A percentile compares a stretch with the other conserved stretches of the same genome.
These are phyloP conservation scores for Rotaria macrura DNA, from an alignment of 2,888 invertebrate species.

Conservation along the genomic window DNA sequence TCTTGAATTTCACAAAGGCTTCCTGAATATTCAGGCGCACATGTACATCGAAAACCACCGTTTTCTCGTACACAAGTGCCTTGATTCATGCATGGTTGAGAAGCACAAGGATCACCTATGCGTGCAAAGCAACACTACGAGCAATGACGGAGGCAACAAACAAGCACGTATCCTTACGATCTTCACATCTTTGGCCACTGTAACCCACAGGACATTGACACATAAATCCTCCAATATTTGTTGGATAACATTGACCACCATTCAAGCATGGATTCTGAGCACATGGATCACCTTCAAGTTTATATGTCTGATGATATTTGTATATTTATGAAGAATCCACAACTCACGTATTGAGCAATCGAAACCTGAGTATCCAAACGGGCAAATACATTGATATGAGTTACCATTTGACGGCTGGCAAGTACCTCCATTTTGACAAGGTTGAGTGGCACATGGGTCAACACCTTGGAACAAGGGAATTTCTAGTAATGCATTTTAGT, in stretches of 20 bases:
- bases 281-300: slow-evolving; percentile 22
- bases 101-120: slow-evolving; percentile 21
- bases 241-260: slow-evolving; percentile 26
- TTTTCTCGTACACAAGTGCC: slow-evolving; percentile 10
- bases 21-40: slow-evolving; percentile 34
- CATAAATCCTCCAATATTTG: background rate
- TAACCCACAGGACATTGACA: background rate
- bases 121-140: no score
- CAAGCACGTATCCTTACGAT: background rate
- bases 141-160: background rate
- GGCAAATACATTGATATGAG: slow-evolving; percentile 16
- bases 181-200: slow-evolving; percentile 21
- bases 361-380: background rate
- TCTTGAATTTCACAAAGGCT: slow-evolving; percentile 33
- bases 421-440: slow-evolving; percentile 29
- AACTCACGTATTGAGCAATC: background rate
- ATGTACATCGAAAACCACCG: slow-evolving; percentile 29
- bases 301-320: no score
- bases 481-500: no score
- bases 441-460: slow-evolving; percentile 24
- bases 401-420: slow-evolving; percentile 25
- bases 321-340: no score
- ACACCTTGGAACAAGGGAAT: background rate
- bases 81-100: slow-evolving; percentile 26
- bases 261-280: slow-evolving; percentile 27